Evolutionary conservation across 2,797 vertebrate genomes (phyloP).

Genomic region (Ptychobarbus kaznakovi): DNA sequence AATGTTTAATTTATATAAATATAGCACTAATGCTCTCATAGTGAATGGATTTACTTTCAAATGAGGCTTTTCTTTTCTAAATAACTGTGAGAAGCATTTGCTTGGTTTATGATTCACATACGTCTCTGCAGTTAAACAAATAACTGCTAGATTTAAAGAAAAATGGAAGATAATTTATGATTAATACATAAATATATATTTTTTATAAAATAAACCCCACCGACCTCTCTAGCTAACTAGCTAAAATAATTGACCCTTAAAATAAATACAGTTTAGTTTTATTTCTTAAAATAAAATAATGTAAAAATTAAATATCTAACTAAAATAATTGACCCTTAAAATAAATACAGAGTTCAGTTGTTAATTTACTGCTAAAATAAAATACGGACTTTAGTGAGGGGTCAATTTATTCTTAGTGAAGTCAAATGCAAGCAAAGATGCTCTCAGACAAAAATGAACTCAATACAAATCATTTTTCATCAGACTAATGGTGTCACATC

Average conservation of each 20-base stretch:
- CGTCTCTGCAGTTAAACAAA: neutral
- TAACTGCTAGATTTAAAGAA: neutral
- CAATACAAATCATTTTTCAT: constrained; percentile 26
- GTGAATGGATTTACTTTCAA: neutral
- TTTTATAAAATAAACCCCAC: neutral
- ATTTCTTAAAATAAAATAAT: no score
- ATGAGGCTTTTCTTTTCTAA: neutral
- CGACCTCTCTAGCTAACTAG: neutral
- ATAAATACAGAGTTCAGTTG: no score
- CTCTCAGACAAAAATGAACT: constrained; percentile 16
- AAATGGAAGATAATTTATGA: neutral
- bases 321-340: no score
- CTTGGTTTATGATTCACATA: neutral
- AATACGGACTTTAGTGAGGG: neutral
- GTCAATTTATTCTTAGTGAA: neutral
- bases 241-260: neutral
- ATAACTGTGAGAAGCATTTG: neutral
- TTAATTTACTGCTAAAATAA: no score
- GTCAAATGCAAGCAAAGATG: neutral
- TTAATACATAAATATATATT: no score
- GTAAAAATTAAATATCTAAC: no score
- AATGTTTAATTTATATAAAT: neutral
- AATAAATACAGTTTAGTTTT: neutral
- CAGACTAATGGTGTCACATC: constrained; percentile 41
- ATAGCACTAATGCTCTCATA: neutral